Evolutionary conservation across 2,797 vertebrate species (phyloP), one percentile per base, ranked within the genome.

Genomic region (Triplophysa bombifrons): DNA sequence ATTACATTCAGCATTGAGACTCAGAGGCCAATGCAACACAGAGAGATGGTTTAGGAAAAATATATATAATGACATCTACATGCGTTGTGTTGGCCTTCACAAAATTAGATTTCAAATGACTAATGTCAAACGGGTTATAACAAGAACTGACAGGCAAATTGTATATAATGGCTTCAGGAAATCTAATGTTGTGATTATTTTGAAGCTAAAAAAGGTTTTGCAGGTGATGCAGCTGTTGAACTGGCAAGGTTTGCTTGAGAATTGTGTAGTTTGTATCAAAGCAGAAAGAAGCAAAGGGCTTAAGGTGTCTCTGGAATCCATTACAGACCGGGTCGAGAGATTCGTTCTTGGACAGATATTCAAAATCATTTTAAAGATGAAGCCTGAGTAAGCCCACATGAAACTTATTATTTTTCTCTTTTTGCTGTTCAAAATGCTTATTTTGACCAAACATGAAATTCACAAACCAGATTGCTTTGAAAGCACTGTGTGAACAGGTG

Each of bases 1-100:
- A 83, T 84, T 86, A 83, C 81, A 84, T 81, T 53, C 61, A 80
- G 74, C 72, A 86, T 90, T 85, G 81, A 83, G 22, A 12, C 66
- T 51, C 25, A 19, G 72, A 72, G 81, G 63, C 64, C 85, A 60
- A 76, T 69, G 81, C 22, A 71, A 83, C 22, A 63, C 72, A 67
- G 12, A 70, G 68, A 75, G 48, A 53, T 60, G 5, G 66, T 64
- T 44, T 51, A 46, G 11, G 55, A 38, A 44, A 41, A 76, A 78
- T 7, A 38, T 38, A 72, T 67, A 72, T 67, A 50, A 79, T 80
- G 63, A 77, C 83, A 74, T 81, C 79, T 77, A 74, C 67, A 72
- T 65, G 7, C 44, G 56, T 72, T 72, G 64, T n/a, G 20, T n/a
- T 67, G n/a, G n/a, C 53, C 8, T 55, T 10, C n/a, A 73, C 74